Evolutionary conservation across 2,888 invertebrate species (phyloP), one percentile per base, ranked within the genome.

Genomic region (Druceiella hillmani): DNA sequence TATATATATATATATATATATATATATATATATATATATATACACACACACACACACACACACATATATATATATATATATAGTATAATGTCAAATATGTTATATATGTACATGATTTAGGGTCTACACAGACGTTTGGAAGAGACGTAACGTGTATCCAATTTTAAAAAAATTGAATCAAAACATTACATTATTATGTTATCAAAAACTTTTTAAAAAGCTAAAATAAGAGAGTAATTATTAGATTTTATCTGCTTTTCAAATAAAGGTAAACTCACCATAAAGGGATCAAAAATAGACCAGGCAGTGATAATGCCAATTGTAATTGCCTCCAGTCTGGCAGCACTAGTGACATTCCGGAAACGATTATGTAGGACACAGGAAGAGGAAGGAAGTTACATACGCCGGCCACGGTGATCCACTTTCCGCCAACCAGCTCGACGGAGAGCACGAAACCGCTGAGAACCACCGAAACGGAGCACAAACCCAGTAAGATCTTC

Each of bases 381-480:
- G 87, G 85, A 43, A 87, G 75, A 41, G 87, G 87, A 58, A 87
- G 84, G 52, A 87, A 75, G 59, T 86, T 87, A 50, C 83, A 84
- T 41, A 87, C 83, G 37, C 87, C 87, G 2, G 86, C 81, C 39
- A 87, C 79, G 3, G 85, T 86, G 43, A 86, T 74, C 85, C 86
- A 86, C 50, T 82, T 79, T 2, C 86, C 85, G 25, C 84, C 85
- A 3, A 87, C 85, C 37, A 85, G 65, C 58, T 87, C 87, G 50
- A 87, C 83, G 22, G 84, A 79, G 20, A 88, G 66, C 4, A 88
- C 87, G 51, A 88, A 84, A 15, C 83, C 85, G 24, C 86, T 81
- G 58, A 87, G 85, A 14, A 87, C 87, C 31, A 87, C 81, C 11
- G 87, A 85, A n/a, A 87, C 85, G 1, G 83, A 85, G 9, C 84